Evolutionary conservation across 2,888 invertebrate genomes (phyloP), one percentile per base, ranked within the genome.

Genomic region (Anthophora plumipes): DNA sequence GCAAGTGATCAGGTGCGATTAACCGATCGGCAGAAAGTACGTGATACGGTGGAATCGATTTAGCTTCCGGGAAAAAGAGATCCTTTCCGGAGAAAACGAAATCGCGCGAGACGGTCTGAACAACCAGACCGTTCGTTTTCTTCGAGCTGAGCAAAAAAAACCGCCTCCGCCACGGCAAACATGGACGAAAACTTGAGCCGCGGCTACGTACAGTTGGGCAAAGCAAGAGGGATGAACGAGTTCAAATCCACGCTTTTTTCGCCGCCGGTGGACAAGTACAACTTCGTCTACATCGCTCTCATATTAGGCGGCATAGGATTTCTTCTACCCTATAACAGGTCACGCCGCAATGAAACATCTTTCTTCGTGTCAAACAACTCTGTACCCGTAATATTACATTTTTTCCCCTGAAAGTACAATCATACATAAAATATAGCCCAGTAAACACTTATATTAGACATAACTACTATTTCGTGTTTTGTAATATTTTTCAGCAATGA

Each of bases 281-380:
- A 96, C 93, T 95, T 95, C 68, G 96, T 97, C 78, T 97, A 97
- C 91, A 91, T 96, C 80, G 96, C 96, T 0, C 95, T 98, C 81
- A 95, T 98, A 70, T 94, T 98, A 74, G 98, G 98, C 41, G 98
- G 98, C 20, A 96, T 97, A 85, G 98, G 98, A 57, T 98, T 98
- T 92, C 95, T 98, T 66, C 95, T 98, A 81, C 98, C 98, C 12
- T 98, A 98, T 94, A 98, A 98, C 95, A 98, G 97, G 97, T 97
- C 94, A 91, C 71, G 74, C 67, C 25, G 60, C 52, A 52, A 68
- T 57, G 52, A 67, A 8, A 77, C 54, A 39, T 59, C 22, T 75
- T 37, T 54, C 5, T 12, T 14, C 14, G 48, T 52, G 41, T 80
- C 68, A 74, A 75, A 73, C 55, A 73, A 43, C 57, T 57, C 31